phyloP scores from a whole-genome alignment of 2,797 vertebrate species.

The Gouania willdenowi region DNA sequence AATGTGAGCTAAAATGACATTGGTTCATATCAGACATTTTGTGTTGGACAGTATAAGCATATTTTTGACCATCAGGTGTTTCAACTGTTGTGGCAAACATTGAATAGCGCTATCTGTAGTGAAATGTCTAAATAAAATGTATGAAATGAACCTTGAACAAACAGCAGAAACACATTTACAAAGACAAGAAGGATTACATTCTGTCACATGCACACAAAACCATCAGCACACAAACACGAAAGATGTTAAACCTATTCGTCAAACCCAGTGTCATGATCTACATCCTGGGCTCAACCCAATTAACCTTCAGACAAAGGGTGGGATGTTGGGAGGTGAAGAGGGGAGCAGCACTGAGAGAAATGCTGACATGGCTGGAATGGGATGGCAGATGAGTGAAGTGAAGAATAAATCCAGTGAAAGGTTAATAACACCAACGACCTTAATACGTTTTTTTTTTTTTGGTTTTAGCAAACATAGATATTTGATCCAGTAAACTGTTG shows the following conservation, averaged over 20 bases:
- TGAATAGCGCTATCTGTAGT: no score
- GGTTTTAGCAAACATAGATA: no score
- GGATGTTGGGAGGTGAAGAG: no score
- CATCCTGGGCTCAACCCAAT: slow-evolving; percentile 26
- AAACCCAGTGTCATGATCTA: slow-evolving; percentile 25
- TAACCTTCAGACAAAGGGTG: slow-evolving; percentile 33
- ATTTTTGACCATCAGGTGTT: no score
- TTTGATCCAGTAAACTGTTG: no score
- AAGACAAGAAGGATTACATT: not conserved
- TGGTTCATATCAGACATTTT: no score
- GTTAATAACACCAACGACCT: slow-evolving; percentile 9
- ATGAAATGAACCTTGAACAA: no score
- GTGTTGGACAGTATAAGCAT: no score
- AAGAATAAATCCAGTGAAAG: slow-evolving; percentile 9
- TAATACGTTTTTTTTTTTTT: not conserved
- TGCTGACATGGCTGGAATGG: not conserved
- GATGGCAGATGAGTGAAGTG: not conserved
- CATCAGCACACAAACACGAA: not conserved
- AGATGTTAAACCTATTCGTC: slow-evolving; percentile 1
- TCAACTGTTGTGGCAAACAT: no score
- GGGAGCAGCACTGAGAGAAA: slow-evolving; percentile 1
- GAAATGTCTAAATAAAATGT: no score
- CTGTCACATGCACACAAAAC: not conserved
- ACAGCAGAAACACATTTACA: not conserved
- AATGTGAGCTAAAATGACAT: no score